Base-by-base conservation (phyloP, 2,888 invertebrate genomes). In the Drosophila trichaetosa region DNA sequence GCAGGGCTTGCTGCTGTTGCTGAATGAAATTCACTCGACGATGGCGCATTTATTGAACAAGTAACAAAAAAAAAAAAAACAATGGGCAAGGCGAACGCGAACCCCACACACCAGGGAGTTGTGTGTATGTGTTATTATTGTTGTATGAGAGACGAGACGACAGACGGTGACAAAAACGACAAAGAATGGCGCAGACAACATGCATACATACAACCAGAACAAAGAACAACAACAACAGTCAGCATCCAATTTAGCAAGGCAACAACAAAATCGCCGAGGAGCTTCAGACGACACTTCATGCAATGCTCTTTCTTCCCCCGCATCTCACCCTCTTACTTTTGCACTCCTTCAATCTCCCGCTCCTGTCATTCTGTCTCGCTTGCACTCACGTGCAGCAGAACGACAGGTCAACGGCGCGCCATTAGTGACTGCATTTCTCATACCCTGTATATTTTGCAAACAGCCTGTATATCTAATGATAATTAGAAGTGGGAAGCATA, bases 161-260 rank as follows among this genome's bases (percentile, higher is more conserved):
- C 64, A 56, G 62, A 56, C 65, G 66, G 56, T 38, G 56, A 57
- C 40, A 58, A 59, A 64, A 40, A 58, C 61, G 51, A 53, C 60
- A 33, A 63, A 74, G 70, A 74, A 64, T 60, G 60, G 67, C 75
- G 67, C 75, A 72, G 73, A 72, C 65, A 60, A 66, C 54, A 61
- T 58, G 66, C 46, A 46, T 61, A 59, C 56, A 46, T 56, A 61
- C 40, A 56, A 49, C 61, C 62, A 38, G 42, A 53, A 59, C 42
- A 72, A 60, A 54, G 52, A 61, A n/a, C 33, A 67, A 36, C 46
- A 29, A 33, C 33, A 42, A 53, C 56, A 56, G n/a, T 38, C 36
- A 83, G 82, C 83, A 84, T 80, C 85, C 87, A 87, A 84, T 84
- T 84, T 84, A 87, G 68, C 87, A 82, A 46, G 67, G 75, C 74